Evolutionary conservation across 2,797 vertebrate species (phyloP).

Genomic region (Siniperca obscura): DNA sequence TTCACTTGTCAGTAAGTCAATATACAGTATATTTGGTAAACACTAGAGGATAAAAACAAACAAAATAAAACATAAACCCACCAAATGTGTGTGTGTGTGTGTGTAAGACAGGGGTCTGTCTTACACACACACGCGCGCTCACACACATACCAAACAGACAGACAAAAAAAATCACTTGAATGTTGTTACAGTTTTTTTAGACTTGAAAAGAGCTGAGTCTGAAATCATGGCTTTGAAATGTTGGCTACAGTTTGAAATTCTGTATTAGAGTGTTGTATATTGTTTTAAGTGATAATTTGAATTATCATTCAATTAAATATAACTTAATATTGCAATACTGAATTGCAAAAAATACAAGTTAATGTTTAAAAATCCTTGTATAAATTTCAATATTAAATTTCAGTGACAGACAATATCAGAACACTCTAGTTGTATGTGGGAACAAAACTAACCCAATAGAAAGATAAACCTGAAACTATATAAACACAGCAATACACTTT

Average conservation of each 20-base stretch:
- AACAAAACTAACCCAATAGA: background rate
- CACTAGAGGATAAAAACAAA: background rate
- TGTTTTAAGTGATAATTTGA: background rate
- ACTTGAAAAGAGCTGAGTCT: background rate
- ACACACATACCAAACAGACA: background rate
- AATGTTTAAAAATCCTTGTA: background rate
- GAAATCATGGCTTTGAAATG: background rate
- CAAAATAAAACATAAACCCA: background rate
- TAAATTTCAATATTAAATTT: background rate
- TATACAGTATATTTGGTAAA: conserved; percentile 23
- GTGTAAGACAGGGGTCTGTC: background rate
- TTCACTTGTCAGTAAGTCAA: background rate
- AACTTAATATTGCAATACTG: background rate
- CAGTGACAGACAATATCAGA: background rate
- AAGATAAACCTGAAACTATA: conserved; percentile 25
- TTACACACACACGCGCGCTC: background rate
- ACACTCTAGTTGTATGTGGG: background rate
- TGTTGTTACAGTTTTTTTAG: background rate
- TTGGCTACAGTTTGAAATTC: background rate
- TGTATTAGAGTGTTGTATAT: background rate
- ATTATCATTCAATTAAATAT: background rate
- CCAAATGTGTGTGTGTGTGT: background rate
- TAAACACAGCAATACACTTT: conserved; percentile 12
- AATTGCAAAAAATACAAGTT: background rate
- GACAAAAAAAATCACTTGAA: background rate